phyloP scores from a whole-genome alignment of 2,888 invertebrate genomes.

The Chrysotoxum bicinctum region DNA sequence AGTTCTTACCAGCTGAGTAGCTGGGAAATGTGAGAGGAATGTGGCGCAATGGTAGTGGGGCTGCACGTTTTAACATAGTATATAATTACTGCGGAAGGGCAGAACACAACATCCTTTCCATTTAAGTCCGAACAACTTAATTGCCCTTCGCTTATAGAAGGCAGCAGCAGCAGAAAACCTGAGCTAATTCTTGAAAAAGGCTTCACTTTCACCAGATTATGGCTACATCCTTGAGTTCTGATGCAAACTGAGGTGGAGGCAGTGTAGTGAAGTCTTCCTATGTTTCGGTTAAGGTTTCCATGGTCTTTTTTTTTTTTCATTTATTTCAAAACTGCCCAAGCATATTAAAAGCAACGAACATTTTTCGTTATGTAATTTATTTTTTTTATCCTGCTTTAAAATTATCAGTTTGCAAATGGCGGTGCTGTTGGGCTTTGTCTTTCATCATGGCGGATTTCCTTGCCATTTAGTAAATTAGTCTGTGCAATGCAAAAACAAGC shows the following conservation, averaged over 20 bases:
- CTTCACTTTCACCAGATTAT: constrained; percentile 17
- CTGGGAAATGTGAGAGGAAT: neutral
- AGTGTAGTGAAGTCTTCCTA: constrained; percentile 20
- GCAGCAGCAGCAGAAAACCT: neutral
- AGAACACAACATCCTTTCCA: constrained; percentile 59
- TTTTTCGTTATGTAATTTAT: neutral
- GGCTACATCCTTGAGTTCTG: constrained; percentile 10
- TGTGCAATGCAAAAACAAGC: constrained; percentile 50
- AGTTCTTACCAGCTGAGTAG: neutral
- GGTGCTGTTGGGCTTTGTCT: constrained; percentile 23
- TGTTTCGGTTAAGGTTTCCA: constrained; percentile 45
- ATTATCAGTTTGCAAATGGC: constrained; percentile 52
- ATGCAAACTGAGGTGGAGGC: neutral
- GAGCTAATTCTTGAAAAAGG: constrained; percentile 24
- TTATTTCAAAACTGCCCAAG: constrained; percentile 20
- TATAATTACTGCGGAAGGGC: constrained; percentile 55
- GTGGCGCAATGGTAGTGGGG: neutral
- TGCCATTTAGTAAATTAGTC: constrained; percentile 61
- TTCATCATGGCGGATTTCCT: constrained; percentile 54
- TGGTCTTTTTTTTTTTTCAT: constrained; percentile 1
- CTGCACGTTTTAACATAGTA: constrained; percentile 47
- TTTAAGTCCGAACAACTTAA: constrained; percentile 65
- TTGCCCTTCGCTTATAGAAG: constrained; percentile 40
- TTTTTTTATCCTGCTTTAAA: constrained; percentile 4
- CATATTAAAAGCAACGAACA: constrained; percentile 24